A percentile compares a stretch with the other conserved stretches of the same genome.
These are phyloP conservation scores for Ostrea edulis DNA, from an alignment of 1,140 invertebrate species.

Conservation along the genomic window DNA sequence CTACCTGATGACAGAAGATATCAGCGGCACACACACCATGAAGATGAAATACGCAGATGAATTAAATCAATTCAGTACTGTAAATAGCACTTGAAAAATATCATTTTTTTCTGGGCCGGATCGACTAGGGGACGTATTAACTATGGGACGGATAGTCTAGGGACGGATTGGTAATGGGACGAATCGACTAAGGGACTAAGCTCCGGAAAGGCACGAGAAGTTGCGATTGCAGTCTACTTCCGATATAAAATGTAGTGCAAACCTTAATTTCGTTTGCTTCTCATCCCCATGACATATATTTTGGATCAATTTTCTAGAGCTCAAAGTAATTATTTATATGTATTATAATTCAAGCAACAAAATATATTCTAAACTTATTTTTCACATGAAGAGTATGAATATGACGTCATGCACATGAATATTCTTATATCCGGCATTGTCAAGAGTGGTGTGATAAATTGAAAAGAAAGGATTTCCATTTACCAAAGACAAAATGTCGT, in stretches of 20 bases:
- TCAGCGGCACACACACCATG: no score
- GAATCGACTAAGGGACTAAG: no score
- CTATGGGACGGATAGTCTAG: no score
- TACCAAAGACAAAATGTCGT: conserved; percentile 63
- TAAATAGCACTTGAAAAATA: no score
- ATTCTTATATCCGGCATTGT: conserved; percentile 11
- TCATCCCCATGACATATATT: not conserved
- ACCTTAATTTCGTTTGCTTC: not conserved
- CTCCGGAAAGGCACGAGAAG: no score
- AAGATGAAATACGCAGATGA: no score
- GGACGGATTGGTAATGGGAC: no score
- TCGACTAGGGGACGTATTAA: no score
- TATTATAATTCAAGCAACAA: not conserved
- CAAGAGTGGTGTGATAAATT: not conserved
- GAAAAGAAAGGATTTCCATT: no score
- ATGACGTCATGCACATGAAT: conserved; percentile 35
- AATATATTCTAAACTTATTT: not conserved
- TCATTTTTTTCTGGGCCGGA: no score
- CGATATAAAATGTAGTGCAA: not conserved
- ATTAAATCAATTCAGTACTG: no score
- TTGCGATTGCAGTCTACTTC: not conserved
- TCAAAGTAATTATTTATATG: not conserved
- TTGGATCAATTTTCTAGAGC: not conserved
- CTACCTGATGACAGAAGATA: no score
- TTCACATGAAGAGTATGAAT: not conserved